A percentile compares a stretch with the other conserved stretches of the same genome.
Conservation (phyloP, 2,888 invertebrate genomes). For the Cataglyphis rosenhaueri region DNA sequence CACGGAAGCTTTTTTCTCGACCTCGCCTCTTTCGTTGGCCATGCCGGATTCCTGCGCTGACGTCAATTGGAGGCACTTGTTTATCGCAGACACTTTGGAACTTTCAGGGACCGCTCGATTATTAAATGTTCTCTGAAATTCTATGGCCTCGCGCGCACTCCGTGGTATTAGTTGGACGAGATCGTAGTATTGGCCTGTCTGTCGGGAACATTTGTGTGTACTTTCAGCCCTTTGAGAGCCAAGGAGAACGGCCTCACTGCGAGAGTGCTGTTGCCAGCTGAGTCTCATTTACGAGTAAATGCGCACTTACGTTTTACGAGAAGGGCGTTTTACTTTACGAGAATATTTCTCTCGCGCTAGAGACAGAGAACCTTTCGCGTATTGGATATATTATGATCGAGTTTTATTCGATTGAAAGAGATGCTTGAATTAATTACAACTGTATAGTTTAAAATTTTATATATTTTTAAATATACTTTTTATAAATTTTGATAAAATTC, state of each 20-base stretch:
- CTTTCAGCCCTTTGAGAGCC: conserved; percentile 26
- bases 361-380: neutral
- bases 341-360: conserved; percentile 22
- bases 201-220: conserved; percentile 17
- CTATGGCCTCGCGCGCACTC: neutral
- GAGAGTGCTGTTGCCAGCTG: conserved; percentile 20
- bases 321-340: conserved; percentile 14
- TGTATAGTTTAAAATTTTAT: conserved; percentile 35
- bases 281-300: conserved; percentile 42
- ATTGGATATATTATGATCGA: conserved; percentile 4
- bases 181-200: conserved; percentile 10
- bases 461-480: neutral
- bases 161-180: conserved; percentile 28
- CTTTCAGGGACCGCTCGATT: conserved; percentile 34
- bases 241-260: neutral
- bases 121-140: conserved; percentile 47
- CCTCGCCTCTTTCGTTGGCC: conserved; percentile 3
- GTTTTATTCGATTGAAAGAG: neutral
- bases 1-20: conserved; percentile 18
- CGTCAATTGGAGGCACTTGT: conserved; percentile 38
- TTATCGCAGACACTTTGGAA: conserved; percentile 37
- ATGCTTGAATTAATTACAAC: neutral
- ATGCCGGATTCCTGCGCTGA: conserved; percentile 7
- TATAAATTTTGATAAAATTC: conserved; percentile 50
- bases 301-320: conserved; percentile 35